These are phyloP conservation scores for Pedetes capensis DNA, from an alignment of 2,113 vertebrate species.

Conservation along the genomic window DNA sequence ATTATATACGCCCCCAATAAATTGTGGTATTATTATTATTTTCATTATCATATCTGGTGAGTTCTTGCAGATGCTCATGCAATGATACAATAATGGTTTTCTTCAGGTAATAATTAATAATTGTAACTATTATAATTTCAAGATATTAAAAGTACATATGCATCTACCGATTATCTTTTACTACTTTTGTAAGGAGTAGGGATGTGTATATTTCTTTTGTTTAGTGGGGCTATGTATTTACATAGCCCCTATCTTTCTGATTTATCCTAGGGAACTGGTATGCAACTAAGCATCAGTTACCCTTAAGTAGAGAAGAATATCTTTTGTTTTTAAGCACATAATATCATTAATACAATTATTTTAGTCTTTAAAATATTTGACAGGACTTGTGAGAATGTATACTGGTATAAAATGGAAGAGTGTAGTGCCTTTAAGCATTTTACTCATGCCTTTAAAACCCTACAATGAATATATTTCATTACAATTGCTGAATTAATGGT, in stretches of 20 bases:
- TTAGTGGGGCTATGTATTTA: background rate
- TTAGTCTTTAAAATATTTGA: background rate
- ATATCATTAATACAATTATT: background rate
- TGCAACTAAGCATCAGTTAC: background rate
- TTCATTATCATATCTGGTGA: background rate
- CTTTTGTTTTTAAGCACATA: background rate
- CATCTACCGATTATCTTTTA: background rate
- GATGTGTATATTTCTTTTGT: background rate
- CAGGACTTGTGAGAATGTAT: background rate
- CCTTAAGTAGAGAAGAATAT: background rate
- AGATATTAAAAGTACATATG: background rate
- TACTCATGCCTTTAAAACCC: background rate
- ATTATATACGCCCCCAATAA: background rate
- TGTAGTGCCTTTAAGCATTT: background rate
- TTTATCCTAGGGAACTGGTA: background rate
- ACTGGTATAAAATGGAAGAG: background rate
- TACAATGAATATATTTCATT: background rate
- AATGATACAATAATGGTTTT: slow-evolving; percentile 6
- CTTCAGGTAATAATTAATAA: slow-evolving; percentile 31
- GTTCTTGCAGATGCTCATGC: slow-evolving; percentile 8
- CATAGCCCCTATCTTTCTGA: background rate
- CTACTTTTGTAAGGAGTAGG: background rate
- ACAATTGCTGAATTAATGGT: background rate
- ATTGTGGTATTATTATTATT: background rate
- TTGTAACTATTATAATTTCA: slow-evolving; percentile 17